Base-by-base conservation (phyloP, 2,888 invertebrate genomes). In the Platypus cylindrus region DNA sequence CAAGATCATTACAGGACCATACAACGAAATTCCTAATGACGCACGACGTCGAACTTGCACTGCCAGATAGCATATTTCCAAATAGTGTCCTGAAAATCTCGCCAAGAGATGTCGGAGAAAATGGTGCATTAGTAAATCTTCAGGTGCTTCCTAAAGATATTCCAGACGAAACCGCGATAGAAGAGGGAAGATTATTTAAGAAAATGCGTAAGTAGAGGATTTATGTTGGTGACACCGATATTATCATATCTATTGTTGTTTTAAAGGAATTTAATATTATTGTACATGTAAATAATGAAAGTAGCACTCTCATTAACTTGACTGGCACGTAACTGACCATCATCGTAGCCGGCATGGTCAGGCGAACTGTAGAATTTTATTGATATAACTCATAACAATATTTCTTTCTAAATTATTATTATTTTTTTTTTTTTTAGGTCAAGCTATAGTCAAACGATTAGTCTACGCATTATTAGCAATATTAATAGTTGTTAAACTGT, bases 401-500 rank as follows among this genome's bases (percentile, higher is more conserved):
- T n/a, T n/a, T n/a, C n/a, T n/a, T n/a, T n/a, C n/a, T n/a, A n/a
- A n/a, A n/a, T n/a, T n/a, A n/a, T n/a, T n/a, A n/a, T 17, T 13
- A 25, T 16, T n/a, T n/a, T n/a, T n/a, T n/a, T n/a, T n/a, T n/a
- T n/a, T n/a, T n/a, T n/a, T n/a, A 30, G 35, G 17, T 30, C 18
- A 26, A 16, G 30, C 17, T 14, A 16, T 15, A n/a, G 30, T 25
- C 30, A 13, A 30, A 30, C 3, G 13, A 16, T 12, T 8, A 18
- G 53, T 61, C 22, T 70, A 78, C 52, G 81, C 82, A 22, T 74
- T 85, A 29, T 62, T 85, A 49, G 82, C 83, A 0, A 67, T 86
- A 22, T 62, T 86, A 41, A 61, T 87, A 32, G 76, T 86, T 29
- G 70, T 86, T 36, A 85, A 85, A 55, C 65, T 87, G 41, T 74